Base-by-base conservation (phyloP, 1,140 invertebrate genomes). In the Ericerus pela region DNA sequence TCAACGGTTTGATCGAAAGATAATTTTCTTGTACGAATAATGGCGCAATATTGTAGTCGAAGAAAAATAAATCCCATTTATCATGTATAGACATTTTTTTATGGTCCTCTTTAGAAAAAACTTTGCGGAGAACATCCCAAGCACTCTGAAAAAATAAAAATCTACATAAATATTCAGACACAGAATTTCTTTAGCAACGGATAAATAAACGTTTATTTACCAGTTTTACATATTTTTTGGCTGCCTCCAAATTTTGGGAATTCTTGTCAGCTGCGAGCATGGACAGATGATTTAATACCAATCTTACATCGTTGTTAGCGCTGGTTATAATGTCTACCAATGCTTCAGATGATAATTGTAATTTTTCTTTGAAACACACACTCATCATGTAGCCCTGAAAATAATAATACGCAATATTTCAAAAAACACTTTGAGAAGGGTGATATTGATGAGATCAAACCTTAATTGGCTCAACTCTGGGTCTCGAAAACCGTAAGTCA, bases 11-110 rank as follows among this genome's bases (percentile, higher is more conserved):
- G 0, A 85, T 84, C 52, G 75, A 76, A 0, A 89, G 72, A 73
- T 99, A 99, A 73, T 99, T 99, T 68, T 99, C 95, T 67, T 98
- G 92, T 0, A 99, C 89, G 73, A 99, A 99, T 18, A 99, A 73
- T 8, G 94, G 88, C 3, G 82, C 82, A 57, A 99, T 78, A 65
- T 80, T 92, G 70, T 99, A 99, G 73, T 99, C 96, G 61, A 91
- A 81, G 71, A 99, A 99, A 71, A 98, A 99, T 36, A 99, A 70
- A 65, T 88, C 84, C 43, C 80, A 82, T 70, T 93, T 96, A 63
- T 97, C 88, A 62, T 80, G 72, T 1, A 93, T 72, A 14, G 70
- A 79, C 87, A 93, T 95, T 0, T 71, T 75, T 62, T 82, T 81
- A 61, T 91, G 84, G 54, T 92, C 85, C 31, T 84, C 77, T 20